Evolutionary conservation across 2,113 vertebrate genomes (phyloP), one percentile per base, ranked within the genome.

Genomic region (Nematolebias whitei): DNA sequence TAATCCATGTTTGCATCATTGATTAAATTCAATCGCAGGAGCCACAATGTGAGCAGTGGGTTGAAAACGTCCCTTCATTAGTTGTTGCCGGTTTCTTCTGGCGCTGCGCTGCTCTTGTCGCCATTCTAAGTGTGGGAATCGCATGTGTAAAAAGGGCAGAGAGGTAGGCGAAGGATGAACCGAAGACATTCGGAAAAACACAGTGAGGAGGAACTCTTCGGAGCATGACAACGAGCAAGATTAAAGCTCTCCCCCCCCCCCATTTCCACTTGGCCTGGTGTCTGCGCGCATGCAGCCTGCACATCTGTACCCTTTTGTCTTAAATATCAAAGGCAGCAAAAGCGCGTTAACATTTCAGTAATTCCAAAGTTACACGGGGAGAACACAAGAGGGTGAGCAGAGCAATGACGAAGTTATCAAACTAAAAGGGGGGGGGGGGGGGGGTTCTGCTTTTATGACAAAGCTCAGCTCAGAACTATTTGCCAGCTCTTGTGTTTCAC

Each of bases 301-400:
- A 88, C 93, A 92, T 88, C 93, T 92, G 81, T 95, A 90, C 92
- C 93, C 95, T 97, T 97, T 98, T 97, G 96, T 98, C 94, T 98
- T 97, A 96, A 96, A 95, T 96, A 98, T 96, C 96, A 98, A 98
- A 98, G 95, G 88, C 95, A 92, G 93, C 92, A 89, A 84, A 93
- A 93, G 92, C 93, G 89, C 93, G 94, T 96, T 96, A 95, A 96
- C 96, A 95, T 97, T 97, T 97, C 94, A 96, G 96, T 95, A 95
- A 95, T 96, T 96, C 95, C 94, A 93, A 93, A 94, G 87, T 86
- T 89, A 84, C 83, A 81, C 90, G 90, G 92, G 74, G 81, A 72
- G 77, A 84, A 90, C 88, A 90, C 87, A 91, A 81, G 89, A 90
- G 93, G 93, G 88, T 89, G 92, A 92, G 87, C 79, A 91, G 90